Evolutionary conservation across 2,797 vertebrate genomes (phyloP).

Genomic region (Amblyraja radiata): DNA sequence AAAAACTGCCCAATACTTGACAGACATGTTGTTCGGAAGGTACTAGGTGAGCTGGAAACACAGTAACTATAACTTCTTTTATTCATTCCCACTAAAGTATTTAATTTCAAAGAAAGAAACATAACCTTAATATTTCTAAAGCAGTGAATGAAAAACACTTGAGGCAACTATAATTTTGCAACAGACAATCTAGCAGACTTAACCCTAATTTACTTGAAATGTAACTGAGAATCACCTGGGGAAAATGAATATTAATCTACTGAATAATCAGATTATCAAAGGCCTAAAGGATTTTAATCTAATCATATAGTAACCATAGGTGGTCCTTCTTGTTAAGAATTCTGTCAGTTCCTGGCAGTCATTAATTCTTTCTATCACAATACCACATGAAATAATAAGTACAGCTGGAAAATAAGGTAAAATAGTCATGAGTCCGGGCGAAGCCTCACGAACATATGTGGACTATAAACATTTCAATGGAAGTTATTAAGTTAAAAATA

Average conservation of each 20-base stretch:
- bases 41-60: conserved; percentile 57
- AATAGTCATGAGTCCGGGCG: neutral
- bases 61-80: conserved; percentile 60
- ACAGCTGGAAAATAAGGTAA: neutral
- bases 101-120: neutral
- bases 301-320: neutral
- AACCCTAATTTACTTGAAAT: conserved; percentile 19
- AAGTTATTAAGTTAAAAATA: neutral
- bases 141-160: conserved; percentile 11
- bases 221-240: neutral
- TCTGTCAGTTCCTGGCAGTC: neutral
- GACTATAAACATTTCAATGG: neutral
- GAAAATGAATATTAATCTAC: neutral
- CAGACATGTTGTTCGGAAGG: conserved; percentile 53
- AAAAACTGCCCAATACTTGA: conserved; percentile 44
- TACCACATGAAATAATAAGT: neutral
- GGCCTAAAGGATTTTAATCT: neutral
- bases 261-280: neutral
- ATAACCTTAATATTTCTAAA: neutral
- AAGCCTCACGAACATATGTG: neutral
- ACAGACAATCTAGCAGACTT: conserved; percentile 37
- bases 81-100: conserved; percentile 58
- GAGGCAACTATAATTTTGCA: neutral
- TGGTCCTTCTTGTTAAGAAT: neutral
- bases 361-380: neutral